Conservation (phyloP, 2,113 vertebrate genomes). For the Thomomys bottae region DNA sequence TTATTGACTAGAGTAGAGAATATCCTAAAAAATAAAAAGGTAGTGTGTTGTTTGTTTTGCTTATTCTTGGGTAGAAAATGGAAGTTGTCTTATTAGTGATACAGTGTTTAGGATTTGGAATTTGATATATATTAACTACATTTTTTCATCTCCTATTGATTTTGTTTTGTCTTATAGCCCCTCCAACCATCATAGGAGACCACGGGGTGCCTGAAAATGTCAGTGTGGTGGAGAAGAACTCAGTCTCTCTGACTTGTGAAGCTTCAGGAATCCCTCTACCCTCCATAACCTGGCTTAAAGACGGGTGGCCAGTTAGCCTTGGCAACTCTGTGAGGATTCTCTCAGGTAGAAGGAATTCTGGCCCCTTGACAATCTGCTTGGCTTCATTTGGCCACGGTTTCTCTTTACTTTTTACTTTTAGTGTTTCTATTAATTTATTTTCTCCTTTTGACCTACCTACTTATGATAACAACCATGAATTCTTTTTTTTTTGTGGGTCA, state of each 20-base stretch:
- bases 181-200: constrained; percentile 90
- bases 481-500: too few species aligned
- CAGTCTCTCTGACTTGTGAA: constrained; percentile 92
- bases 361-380: neutral
- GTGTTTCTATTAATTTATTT: neutral
- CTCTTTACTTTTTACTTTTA: constrained; percentile 22
- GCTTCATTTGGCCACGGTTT: neutral
- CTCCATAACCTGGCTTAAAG: constrained; percentile 93
- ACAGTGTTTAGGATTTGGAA: neutral
- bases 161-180: constrained; percentile 85
- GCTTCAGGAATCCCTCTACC: constrained; percentile 95
- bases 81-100: neutral
- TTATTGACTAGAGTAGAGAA: neutral
- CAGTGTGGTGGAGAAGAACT: constrained; percentile 94
- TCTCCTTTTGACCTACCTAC: constrained; percentile 16
- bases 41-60: neutral
- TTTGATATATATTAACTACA: neutral
- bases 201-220: constrained; percentile 89
- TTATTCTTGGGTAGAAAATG: neutral
- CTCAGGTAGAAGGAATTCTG: constrained; percentile 88
- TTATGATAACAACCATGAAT: neutral
- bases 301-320: constrained; percentile 87
- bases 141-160: neutral
- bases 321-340: constrained; percentile 88
- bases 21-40: neutral